These are phyloP conservation scores for Salpingus planirostris DNA, from an alignment of 2,888 invertebrate genomes.

Conservation along the genomic window DNA sequence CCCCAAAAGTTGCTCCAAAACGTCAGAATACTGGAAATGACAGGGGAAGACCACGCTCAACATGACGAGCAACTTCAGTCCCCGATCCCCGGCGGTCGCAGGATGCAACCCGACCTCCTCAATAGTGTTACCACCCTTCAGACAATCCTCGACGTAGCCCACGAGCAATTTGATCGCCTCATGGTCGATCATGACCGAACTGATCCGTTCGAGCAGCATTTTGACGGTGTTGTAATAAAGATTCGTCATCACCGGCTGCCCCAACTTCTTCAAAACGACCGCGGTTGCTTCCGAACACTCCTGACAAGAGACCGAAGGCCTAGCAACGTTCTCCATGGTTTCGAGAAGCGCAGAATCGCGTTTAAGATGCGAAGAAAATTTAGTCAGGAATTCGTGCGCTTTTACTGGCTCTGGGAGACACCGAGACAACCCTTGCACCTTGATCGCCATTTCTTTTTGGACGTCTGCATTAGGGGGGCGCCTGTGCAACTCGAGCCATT, in stretches of 20 bases:
- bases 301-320: slow-evolving; percentile 85
- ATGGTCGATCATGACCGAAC: slow-evolving; percentile 93
- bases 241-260: slow-evolving; percentile 91
- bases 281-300: slow-evolving; percentile 89
- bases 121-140: slow-evolving; percentile 59
- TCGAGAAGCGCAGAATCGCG: slow-evolving; percentile 61
- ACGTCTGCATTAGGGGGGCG: slow-evolving; percentile 59
- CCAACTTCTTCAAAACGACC: slow-evolving; percentile 81
- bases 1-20: slow-evolving; percentile 65
- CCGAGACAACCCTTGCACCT: slow-evolving; percentile 57
- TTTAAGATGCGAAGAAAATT: slow-evolving; percentile 71
- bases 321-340: slow-evolving; percentile 80
- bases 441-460: slow-evolving; percentile 63
- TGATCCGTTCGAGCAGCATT: slow-evolving; percentile 87
- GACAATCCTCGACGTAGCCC: slow-evolving; percentile 57
- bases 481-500: slow-evolving; percentile 78
- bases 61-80: slow-evolving; percentile 79
- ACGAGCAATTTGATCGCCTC: slow-evolving; percentile 67
- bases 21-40: slow-evolving; percentile 81
- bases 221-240: slow-evolving; percentile 93
- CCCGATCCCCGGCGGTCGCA: slow-evolving; percentile 78
- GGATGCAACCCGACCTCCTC: slow-evolving; percentile 73
- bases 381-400: slow-evolving; percentile 76
- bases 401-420: slow-evolving; percentile 89
- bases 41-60: slow-evolving; percentile 88